These are phyloP conservation scores for Xestia ashworthii DNA, from an alignment of 2,888 invertebrate genomes.

Conservation along the genomic window DNA sequence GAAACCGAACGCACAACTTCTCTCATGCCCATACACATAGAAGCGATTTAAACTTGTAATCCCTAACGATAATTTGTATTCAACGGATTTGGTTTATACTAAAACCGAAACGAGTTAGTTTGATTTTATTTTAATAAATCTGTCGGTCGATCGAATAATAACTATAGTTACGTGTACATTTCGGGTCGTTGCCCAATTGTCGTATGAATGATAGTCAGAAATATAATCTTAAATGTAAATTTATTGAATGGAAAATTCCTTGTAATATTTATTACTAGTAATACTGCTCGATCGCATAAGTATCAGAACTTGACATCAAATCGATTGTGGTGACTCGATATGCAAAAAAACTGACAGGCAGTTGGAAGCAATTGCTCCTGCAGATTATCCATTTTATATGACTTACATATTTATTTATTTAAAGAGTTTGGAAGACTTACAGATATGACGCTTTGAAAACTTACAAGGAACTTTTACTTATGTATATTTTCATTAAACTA, in stretches of 20 bases:
- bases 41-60: conserved; percentile 89
- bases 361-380: conserved; percentile 24
- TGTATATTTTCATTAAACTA: neutral
- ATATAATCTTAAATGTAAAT: neutral
- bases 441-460: neutral
- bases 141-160: conserved; percentile 15
- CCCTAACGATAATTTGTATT: conserved; percentile 89
- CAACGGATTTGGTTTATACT: conserved; percentile 82
- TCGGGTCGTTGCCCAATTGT: neutral
- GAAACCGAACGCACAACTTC: conserved; percentile 73
- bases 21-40: conserved; percentile 82
- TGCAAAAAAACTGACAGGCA: conserved; percentile 42
- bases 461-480: neutral
- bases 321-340: conserved; percentile 28
- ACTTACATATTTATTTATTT: too few species aligned
- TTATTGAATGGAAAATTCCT: neutral
- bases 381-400: conserved; percentile 15
- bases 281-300: conserved; percentile 8
- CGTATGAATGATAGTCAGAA: conserved; percentile 8
- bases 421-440: too few species aligned
- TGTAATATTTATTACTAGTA: conserved; percentile 7
- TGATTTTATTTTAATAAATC: conserved; percentile 51
- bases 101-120: conserved; percentile 64
- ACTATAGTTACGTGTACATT: conserved; percentile 17
- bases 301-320: conserved; percentile 31